Evolutionary conservation across 2,113 vertebrate species (phyloP).

Genomic region (Eidolon helvum): DNA sequence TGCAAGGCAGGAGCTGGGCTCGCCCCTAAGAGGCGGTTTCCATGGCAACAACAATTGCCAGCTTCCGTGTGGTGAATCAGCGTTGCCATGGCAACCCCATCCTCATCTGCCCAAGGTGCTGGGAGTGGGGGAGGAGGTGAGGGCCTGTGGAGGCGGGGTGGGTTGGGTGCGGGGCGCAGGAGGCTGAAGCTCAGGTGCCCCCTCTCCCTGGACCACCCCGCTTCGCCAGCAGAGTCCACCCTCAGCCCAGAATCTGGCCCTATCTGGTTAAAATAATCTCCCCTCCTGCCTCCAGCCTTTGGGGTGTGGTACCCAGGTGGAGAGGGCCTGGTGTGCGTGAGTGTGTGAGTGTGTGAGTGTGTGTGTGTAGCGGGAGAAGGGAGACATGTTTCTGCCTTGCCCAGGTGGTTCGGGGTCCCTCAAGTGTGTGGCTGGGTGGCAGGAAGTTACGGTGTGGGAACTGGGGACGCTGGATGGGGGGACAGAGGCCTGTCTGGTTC

Average conservation of each 20-base stretch:
- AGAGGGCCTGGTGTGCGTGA: not conserved
- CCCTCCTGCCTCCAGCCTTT: not conserved
- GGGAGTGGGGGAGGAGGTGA: constrained; percentile 80
- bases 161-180: constrained; percentile 48
- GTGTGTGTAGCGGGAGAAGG: not conserved
- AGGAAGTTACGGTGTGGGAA: not conserved
- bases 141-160: constrained; percentile 72
- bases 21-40: constrained; percentile 87
- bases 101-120: constrained; percentile 85
- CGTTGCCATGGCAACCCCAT: constrained; percentile 85
- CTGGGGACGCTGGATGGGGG: not conserved
- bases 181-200: constrained; percentile 70
- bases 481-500: not conserved
- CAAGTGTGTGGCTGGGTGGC: not conserved
- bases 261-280: constrained; percentile 58
- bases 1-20: constrained; percentile 82
- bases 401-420: not conserved
- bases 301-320: constrained; percentile 58
- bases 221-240: not conserved
- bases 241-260: constrained; percentile 30
- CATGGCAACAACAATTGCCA: constrained; percentile 87
- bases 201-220: not conserved
- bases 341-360: not conserved
- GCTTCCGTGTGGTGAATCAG: constrained; percentile 87
- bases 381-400: not conserved